A percentile compares a stretch with the other conserved stretches of the same genome.
These are phyloP conservation scores for Ploceus nigricollis DNA, from an alignment of 2,113 vertebrate genomes.

Conservation along the genomic window DNA sequence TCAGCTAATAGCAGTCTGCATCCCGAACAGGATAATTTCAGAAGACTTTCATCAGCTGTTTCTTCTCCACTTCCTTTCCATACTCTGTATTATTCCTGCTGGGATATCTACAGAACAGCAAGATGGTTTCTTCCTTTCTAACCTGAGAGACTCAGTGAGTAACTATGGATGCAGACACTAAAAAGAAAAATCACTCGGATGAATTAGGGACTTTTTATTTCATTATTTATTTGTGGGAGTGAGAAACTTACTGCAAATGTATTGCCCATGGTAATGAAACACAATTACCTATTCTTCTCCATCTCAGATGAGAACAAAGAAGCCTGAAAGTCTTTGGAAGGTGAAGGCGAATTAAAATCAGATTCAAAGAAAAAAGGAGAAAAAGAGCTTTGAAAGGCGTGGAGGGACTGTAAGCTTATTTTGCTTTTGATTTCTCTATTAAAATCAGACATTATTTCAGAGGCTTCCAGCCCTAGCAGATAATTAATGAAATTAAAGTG, in stretches of 20 bases:
- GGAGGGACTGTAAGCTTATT: not conserved
- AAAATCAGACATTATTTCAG: constrained; percentile 3
- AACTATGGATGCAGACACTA: not conserved
- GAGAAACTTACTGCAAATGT: not conserved
- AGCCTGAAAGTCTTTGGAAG: not conserved
- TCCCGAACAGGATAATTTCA: not conserved
- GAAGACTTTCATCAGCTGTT: not conserved
- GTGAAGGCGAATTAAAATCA: not conserved
- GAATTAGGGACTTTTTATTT: not conserved
- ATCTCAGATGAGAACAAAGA: constrained; percentile 33
- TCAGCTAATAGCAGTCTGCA: not conserved
- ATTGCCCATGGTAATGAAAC: constrained; percentile 4
- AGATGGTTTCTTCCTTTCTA: not conserved
- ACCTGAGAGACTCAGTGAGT: not conserved
- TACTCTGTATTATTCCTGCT: not conserved
- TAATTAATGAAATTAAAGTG: constrained; percentile 70
- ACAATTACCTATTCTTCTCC: not conserved
- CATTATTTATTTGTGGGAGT: constrained; percentile 27
- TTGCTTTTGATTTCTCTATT: not conserved
- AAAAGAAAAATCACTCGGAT: not conserved
- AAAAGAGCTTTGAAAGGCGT: not conserved
- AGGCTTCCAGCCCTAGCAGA: constrained; percentile 18
- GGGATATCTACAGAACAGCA: not conserved
- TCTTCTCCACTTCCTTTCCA: not conserved
- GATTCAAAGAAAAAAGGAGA: not conserved